Base-by-base conservation (phyloP, 1,140 invertebrate genomes). In the Drosophila rhopaloa region DNA sequence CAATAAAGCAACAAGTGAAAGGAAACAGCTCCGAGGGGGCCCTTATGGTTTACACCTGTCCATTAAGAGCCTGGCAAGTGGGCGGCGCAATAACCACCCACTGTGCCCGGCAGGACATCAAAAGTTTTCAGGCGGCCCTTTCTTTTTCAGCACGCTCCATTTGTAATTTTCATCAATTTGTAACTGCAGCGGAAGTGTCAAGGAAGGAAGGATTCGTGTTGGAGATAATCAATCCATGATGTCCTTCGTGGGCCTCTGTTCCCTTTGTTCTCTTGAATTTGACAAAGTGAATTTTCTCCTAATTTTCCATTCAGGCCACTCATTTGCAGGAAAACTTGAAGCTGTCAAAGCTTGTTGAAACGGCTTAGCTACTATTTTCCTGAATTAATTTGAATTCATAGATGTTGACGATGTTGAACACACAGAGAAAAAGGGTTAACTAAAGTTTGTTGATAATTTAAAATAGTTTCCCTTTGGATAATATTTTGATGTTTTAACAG, bases 1-100 rank as follows among this genome's bases (percentile, higher is more conserved):
- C 59, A 76, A 76, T 68, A 68, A 38, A 62, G 58, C 70, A 73
- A 73, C 67, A 71, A 71, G 67, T 71, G 51, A 58, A 58, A 50
- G 29, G 51, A 57, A 70, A 70, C 13, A 9, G 29, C n/a, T 35
- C 48, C 27, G 27, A 35, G 35, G 29, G 65, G 65, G 38, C 37
- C 56, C 65, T 29, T 65, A 13, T 37, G 10, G 24, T 32, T 48
- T 65, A 47, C 67, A 57, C 51, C 67, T 70, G 65, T 55, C 38
- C 44, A 16, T 32, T 35, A 29, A 16, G 27, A 9, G 16, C 7
- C 14, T 51, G 44, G 8, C 13, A 24, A 51, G 56, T 40, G 44
- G 16, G 32, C 5, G 19, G 47, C n/a, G 13, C 29, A 16, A 51
- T 24, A 5, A 54, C 27, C 32, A 11, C 37, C 65, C 37, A 19